Conservation (phyloP, 2,888 invertebrate genomes). For the Aphodius granarius region DNA sequence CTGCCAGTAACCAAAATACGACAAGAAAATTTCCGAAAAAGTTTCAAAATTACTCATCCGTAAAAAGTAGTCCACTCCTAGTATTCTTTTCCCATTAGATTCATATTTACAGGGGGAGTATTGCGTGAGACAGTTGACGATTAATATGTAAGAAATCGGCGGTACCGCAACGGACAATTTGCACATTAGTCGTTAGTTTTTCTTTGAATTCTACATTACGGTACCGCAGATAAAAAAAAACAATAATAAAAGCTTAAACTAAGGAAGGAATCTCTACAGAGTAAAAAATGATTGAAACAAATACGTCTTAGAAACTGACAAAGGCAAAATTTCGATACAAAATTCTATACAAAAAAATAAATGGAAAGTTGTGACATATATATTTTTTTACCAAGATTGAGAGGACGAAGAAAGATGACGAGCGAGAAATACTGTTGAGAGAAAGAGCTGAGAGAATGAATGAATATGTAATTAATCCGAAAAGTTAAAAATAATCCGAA, state of each 20-base stretch:
- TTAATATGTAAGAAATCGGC: background rate
- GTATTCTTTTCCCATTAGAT: no score
- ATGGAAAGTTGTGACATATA: constrained; percentile 22
- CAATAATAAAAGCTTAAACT: background rate
- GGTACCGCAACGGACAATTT: background rate
- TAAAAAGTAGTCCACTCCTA: no score
- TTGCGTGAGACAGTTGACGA: background rate
- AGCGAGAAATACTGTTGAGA: background rate
- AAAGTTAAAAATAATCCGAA: constrained; percentile 29
- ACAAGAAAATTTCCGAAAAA: no score
- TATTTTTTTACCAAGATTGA: constrained; percentile 20
- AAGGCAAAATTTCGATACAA: constrained; percentile 15
- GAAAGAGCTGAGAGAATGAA: background rate
- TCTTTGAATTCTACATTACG: background rate
- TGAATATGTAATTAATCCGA: constrained; percentile 23
- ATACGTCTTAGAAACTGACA: constrained; percentile 3
- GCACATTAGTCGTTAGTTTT: background rate
- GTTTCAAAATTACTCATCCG: no score
- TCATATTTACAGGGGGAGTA: no score
- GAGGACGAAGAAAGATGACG: background rate
- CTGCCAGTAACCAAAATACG: no score
- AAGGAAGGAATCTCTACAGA: background rate
- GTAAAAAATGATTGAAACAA: background rate
- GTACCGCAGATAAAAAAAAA: background rate
- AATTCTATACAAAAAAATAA: constrained; percentile 19